Evolutionary conservation across 2,797 vertebrate genomes (phyloP).

Genomic region (Thripadectes ignobilis): DNA sequence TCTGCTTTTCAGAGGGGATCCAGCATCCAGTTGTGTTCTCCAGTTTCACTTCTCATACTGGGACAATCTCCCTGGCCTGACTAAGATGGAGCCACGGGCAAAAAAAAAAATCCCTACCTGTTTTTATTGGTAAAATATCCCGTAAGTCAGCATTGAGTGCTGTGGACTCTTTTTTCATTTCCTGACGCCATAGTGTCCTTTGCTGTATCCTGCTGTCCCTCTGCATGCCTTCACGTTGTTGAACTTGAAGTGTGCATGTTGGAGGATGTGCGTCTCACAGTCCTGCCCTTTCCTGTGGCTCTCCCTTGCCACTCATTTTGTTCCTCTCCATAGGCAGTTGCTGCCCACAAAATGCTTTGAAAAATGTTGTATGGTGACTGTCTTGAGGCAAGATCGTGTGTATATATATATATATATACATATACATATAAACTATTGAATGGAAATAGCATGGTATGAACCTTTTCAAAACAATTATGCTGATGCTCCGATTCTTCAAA

Average conservation of each 20-base stretch:
- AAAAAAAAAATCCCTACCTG: fast-evolving
- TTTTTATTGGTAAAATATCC: neutral
- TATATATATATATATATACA: neutral
- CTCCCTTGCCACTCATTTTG: neutral
- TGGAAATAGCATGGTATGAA: neutral
- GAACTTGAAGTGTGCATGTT: neutral
- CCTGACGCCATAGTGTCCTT: neutral
- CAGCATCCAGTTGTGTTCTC: neutral
- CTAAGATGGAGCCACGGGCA: neutral
- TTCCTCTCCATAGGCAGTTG: neutral
- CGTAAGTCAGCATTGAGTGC: neutral
- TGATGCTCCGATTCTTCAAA: neutral
- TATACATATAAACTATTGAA: neutral
- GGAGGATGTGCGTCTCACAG: neutral
- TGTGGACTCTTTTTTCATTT: neutral
- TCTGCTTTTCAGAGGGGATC: neutral
- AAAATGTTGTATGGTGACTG: neutral
- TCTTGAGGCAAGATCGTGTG: neutral
- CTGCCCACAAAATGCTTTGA: neutral
- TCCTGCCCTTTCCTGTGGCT: slow-evolving; percentile 31
- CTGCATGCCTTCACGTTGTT: neutral
- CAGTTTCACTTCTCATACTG: neutral
- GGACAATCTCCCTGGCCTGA: neutral
- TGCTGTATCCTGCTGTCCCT: neutral
- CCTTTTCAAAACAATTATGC: neutral